These are phyloP conservation scores for Gorsachius magnificus DNA, from an alignment of 2,797 vertebrate species.

Conservation along the genomic window DNA sequence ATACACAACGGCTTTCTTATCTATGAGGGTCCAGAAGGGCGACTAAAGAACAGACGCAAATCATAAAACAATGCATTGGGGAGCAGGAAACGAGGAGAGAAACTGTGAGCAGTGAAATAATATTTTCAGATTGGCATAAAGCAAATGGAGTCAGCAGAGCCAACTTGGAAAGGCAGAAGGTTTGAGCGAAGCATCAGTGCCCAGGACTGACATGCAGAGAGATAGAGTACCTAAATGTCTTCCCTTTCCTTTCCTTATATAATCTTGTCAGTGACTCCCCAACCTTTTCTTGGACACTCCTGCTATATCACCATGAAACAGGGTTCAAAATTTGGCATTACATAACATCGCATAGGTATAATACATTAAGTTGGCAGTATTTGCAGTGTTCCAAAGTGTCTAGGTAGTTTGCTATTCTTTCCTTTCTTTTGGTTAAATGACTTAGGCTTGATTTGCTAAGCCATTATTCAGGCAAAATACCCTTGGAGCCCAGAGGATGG, in stretches of 20 bases:
- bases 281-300: not conserved
- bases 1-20: slow-evolving; percentile 8
- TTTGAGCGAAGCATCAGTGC: not conserved
- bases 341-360: not conserved
- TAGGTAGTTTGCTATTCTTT: not conserved
- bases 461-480: not conserved
- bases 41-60: not conserved
- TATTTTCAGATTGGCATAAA: not conserved
- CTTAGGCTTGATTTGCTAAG: not conserved
- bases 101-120: slow-evolving; percentile 12
- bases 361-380: not conserved
- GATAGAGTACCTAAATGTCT: not conserved
- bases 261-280: not conserved
- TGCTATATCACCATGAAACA: not conserved
- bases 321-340: not conserved
- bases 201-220: not conserved
- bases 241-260: not conserved
- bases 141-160: not conserved
- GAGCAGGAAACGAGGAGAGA: slow-evolving; percentile 38
- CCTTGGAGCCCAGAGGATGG: not conserved
- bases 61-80: not conserved
- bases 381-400: not conserved
- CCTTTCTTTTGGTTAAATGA: not conserved
- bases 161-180: not conserved
- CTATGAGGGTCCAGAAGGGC: slow-evolving; percentile 41